Evolutionary conservation across 92 coral and sea anemone genomes (phyloP), one percentile per base, ranked within the genome.

Genomic region (Anthopleura xanthogrammica): DNA sequence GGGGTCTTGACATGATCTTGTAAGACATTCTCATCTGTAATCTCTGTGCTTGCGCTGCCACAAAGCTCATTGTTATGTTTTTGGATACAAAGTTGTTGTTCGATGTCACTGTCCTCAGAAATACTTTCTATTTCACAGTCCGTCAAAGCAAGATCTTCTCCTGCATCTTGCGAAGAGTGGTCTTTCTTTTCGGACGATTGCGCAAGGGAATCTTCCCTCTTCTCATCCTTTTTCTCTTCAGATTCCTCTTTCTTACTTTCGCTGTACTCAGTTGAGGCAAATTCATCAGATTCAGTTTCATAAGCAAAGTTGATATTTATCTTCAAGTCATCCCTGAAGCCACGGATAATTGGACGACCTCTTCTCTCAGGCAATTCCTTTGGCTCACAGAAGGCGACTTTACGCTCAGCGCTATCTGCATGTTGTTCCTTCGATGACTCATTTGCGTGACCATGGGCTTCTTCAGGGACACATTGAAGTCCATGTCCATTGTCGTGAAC

Each of bases 271-370:
- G 16, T 23, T 36, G 41, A 23, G 42, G 41, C 29, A 3, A 68
- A 68, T 36, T 68, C 74, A 68, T 68, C 74, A 68, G 74, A 68
- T 29, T 62, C 70, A 19, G 41, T 68, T 68, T 68, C 74, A 68
- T 68, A 68, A 29, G 13, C 74, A 5, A 68, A 68, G 43, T 68
- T 22, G 17, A 68, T 68, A 68, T 23, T 12, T 12, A 68, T 68
- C 16, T 68, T 68, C 4, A 10, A 12, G 41, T 68, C 16, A 14
- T 68, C 74, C 9, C 5, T 68, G 13, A 68, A 68, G 9, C 74
- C 42, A 8, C 74, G 74, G 11, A 29, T 23, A 22, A 1, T 12
- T 11, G 58, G 11, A 1, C 14, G 16, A 54, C 16, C 16, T 54
- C 58, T 54, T 3, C 14, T 54, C 58, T 7, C 17, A 14, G 1